These are phyloP conservation scores for Chaetodon trifascialis DNA, from an alignment of 2,113 vertebrate species.

Conservation along the genomic window DNA sequence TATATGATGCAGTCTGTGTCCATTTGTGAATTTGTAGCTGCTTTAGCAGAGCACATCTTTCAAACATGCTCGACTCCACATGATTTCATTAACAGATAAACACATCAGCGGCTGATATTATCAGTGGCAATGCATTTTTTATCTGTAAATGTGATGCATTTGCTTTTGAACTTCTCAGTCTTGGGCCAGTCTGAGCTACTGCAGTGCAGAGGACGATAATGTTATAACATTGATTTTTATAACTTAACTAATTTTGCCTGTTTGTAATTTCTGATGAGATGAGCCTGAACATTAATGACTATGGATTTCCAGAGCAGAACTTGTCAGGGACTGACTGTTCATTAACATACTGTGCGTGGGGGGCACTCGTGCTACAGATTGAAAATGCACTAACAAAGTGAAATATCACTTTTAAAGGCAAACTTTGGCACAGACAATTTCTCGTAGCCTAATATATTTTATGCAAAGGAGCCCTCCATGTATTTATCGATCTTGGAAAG, in stretches of 20 bases:
- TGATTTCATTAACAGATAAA: constrained; percentile 18
- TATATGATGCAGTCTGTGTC: background rate
- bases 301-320: constrained; percentile 57
- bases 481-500: constrained; percentile 53
- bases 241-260: constrained; percentile 49
- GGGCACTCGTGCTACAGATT: constrained; percentile 18
- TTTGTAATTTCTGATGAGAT: constrained; percentile 63
- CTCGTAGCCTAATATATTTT: constrained; percentile 51
- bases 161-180: background rate
- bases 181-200: background rate
- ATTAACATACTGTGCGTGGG: constrained; percentile 41
- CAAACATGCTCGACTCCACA: constrained; percentile 4
- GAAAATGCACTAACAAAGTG: constrained; percentile 53
- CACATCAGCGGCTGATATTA: background rate
- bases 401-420: constrained; percentile 58
- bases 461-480: constrained; percentile 60
- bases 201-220: constrained; percentile 48
- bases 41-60: constrained; percentile 12
- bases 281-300: constrained; percentile 52
- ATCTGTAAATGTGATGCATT: background rate
- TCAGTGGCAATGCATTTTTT: constrained; percentile 3
- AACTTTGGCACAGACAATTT: constrained; percentile 43
- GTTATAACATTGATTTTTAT: constrained; percentile 52
- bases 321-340: constrained; percentile 40
- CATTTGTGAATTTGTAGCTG: constrained; percentile 9